Base-by-base conservation (phyloP, 2,113 vertebrate genomes). In the Saccopteryx bilineata region DNA sequence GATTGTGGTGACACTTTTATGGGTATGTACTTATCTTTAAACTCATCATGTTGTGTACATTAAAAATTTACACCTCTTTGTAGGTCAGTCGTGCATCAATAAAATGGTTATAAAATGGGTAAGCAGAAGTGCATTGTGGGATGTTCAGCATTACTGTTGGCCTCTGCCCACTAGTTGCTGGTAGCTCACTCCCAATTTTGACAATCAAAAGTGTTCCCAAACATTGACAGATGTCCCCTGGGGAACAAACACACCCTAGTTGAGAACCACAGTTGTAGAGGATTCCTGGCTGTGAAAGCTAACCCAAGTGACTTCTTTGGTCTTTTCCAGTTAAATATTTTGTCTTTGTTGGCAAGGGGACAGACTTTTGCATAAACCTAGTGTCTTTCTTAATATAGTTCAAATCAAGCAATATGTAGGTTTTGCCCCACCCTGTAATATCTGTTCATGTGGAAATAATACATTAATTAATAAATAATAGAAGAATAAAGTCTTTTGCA, bases 321-420 rank as follows among this genome's bases (percentile, higher is more conserved):
- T 28, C 19, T 90, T 46, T 93, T 58, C 63, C 66, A 78, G 14
- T 23, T 84, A 61, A 75, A 13, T 24, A 5, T 58, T 68, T 58
- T 88, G 9, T 66, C 60, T 88, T 63, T 88, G 54, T 39, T 80
- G 46, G 31, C 28, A 48, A 90, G 6, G 48, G 31, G 5, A 48
- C 17, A 86, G 24, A 24, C 79, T 71, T 91, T 91, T 91, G 33
- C 17, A 21, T 50, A 94, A 50, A 93, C 24, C 12, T 71, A 13
- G 31, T 87, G 91, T 93, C 87, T 84, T 95, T 79, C 82, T 83
- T 93, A 65, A 48, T 1, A 46, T 11, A 33, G 74, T 33, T 78
- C 39, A 39, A 39, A 39, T 39, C 39, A 39, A 39, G 39, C 39
- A 39, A 39, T 39, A 39, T 39, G 39, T 39, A 39, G 39, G 39